Base-by-base conservation (phyloP, 2,888 invertebrate species). In the Kuschelorhynchus macadamiae region DNA sequence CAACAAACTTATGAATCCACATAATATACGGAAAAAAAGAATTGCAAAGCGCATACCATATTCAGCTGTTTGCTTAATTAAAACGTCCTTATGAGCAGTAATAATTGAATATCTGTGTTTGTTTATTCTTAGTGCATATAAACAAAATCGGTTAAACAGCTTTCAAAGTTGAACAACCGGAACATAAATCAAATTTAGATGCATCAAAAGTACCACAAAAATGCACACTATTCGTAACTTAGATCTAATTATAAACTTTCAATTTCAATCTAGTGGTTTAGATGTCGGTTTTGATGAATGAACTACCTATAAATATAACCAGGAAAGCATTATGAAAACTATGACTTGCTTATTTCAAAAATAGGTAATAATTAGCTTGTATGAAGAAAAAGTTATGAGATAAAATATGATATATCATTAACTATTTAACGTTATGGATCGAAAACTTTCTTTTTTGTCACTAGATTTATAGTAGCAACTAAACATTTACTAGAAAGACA, bases 111-210 rank as follows among this genome's bases (percentile, higher is more conserved):
- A 36, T 36, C 36, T 36, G 36, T 60, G 59, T 60, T 60, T 60
- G 49, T 60, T 60, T 60, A 49, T 36, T 60, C 49, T 49, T 49
- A 25, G 25, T 25, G 21, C 36, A 49, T 21, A 53, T 46, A 62
- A 55, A 53, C 53, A 62, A 53, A 61, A 52, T 46, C 12, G 16
- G 17, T 46, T 62, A 53, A 52, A 25, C 33, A n/a, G 36, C 46
- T 46, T 36, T 53, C 36, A 62, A 59, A 47, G 62, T 62, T 62
- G 62, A 62, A 62, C n/a, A 53, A 62, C 62, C 62, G 33, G 55
- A 33, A 14, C 32, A 36, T 62, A 62, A 62, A 62, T 47, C 53
- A 52, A 61, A 52, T 42, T 61, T 61, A 50, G 61, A 52, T 61
- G 39, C 49, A 60, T 60, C 39, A 49, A 49, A 60, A 49, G 49